Evolutionary conservation across 1,140 invertebrate species (phyloP), one percentile per base, ranked within the genome.

Genomic region (Periplaneta americana): DNA sequence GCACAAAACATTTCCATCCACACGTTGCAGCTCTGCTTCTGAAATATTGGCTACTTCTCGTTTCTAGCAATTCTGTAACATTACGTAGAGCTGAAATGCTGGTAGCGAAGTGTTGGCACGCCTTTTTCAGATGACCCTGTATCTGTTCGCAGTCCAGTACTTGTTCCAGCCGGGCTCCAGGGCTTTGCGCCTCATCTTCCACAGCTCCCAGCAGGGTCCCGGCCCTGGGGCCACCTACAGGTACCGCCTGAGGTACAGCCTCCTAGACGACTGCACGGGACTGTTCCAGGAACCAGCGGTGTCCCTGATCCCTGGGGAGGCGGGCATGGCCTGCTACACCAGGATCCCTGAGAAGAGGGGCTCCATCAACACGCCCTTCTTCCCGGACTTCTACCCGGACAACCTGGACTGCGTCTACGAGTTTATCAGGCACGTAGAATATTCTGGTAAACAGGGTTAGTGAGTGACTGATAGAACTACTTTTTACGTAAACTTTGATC

Each of bases 391-490:
- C n/a, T 88, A 88, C 82, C 86, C 86, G 1, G 83, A 84, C 28
- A 84, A 86, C 39, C 82, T 88, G 76, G 87, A 88, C 82, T 88
- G 87, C 66, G 85, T 88, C 18, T 88, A 88, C 75, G 87, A 88
- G 80, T 88, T 88, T 80, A 81, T 86, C 32, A 86, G 87, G 87
- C 87, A 74, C 83, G 76, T 74, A n/a, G n/a, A n/a, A n/a, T n/a
- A n/a, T n/a, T n/a, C n/a, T n/a, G n/a, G n/a, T n/a, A n/a, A n/a
- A n/a, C n/a, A n/a, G n/a, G n/a, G n/a, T n/a, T n/a, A n/a, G n/a
- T n/a, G n/a, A n/a, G n/a, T n/a, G n/a, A n/a, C n/a, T n/a, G n/a
- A n/a, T n/a, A n/a, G n/a, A n/a, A n/a, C n/a, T n/a, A n/a, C n/a
- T n/a, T n/a, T n/a, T n/a, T n/a, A n/a, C n/a, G n/a, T n/a, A n/a